Evolutionary conservation across 2,888 invertebrate species (phyloP), one percentile per base, ranked within the genome.

Genomic region (Drepanosiphum platanoidis): DNA sequence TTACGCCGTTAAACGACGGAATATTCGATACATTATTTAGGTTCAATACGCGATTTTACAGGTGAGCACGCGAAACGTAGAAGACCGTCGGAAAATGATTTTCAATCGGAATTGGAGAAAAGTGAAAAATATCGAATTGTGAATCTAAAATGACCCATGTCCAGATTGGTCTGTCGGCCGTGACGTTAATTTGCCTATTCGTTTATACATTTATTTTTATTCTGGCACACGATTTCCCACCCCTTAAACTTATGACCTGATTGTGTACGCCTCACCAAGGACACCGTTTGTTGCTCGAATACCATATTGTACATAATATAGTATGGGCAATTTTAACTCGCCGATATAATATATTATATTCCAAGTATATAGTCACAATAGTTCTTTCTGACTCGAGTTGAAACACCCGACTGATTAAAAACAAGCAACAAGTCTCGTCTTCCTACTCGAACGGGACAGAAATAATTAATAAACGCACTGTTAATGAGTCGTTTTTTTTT

Each of bases 81-180:
- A 27, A 64, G 64, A 64, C 64, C 64, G 64, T 27, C 30, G 13
- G 30, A 27, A 52, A 27, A 64, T 27, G 27, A 64, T 8, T 52
- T 52, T 46, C 22, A 61, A 61, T 61, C 13, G 27, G 64, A 64
- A 64, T 64, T 13, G 11, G 30, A 27, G 64, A 64, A 64, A 64
- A 64, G 30, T 30, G 64, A 64, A 64, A 64, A 64, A 64, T 27
- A 64, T 27, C 27, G 30, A 64, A 64, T 27, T 27, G 13, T 13
- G 64, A 64, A 64, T 64, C 30, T 64, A 27, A 64, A 64, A 64
- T 64, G 13, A 64, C 64, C 27, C 64, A 64, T 64, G 64, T 64
- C 64, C 30, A 64, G 64, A 64, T 27, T 13, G 13, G 27, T 64
- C 30, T 64, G 13, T 27, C 64, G 27, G 64, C 27, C 64, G 64